A percentile compares a stretch with the other conserved stretches of the same genome.
phyloP scores from a whole-genome alignment of 2,113 vertebrate genomes.

The Anolis sagrei region DNA sequence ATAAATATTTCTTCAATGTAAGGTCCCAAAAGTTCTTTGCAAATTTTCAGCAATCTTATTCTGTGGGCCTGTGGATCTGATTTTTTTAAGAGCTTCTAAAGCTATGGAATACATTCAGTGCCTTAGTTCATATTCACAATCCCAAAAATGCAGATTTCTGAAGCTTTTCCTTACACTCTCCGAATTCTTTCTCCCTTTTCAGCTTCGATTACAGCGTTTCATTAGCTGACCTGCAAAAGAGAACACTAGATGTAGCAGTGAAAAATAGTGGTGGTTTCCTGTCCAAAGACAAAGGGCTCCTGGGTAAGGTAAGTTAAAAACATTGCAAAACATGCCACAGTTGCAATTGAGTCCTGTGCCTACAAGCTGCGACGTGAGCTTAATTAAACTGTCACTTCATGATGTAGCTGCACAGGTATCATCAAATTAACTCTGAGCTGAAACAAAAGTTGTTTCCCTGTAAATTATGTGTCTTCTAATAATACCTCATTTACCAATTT shows the following conservation, averaged over 20 bases:
- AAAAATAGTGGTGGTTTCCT: constrained; percentile 95
- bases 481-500: not conserved
- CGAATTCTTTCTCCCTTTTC: constrained; percentile 39
- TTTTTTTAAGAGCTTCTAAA: not conserved
- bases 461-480: not conserved
- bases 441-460: not conserved
- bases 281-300: constrained; percentile 95
- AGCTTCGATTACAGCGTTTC: constrained; percentile 96
- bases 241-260: constrained; percentile 93
- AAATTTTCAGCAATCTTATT: not conserved
- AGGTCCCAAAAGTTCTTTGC: not conserved
- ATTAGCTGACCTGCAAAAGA: constrained; percentile 86
- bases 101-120: not conserved
- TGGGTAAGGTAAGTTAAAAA: constrained; percentile 88
- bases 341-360: not conserved
- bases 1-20: not conserved
- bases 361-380: not conserved
- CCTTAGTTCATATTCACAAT: not conserved
- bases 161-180: not conserved
- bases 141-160: not conserved
- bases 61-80: not conserved
- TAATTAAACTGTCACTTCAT: constrained; percentile 8
- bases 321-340: not conserved
- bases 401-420: not conserved
- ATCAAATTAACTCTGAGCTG: not conserved